Percentiles rank a stretch among this genome's conserved stretches.
Evolutionary conservation across 1,140 invertebrate species (phyloP).

Genomic region (Caenorhabditis remanei): DNA sequence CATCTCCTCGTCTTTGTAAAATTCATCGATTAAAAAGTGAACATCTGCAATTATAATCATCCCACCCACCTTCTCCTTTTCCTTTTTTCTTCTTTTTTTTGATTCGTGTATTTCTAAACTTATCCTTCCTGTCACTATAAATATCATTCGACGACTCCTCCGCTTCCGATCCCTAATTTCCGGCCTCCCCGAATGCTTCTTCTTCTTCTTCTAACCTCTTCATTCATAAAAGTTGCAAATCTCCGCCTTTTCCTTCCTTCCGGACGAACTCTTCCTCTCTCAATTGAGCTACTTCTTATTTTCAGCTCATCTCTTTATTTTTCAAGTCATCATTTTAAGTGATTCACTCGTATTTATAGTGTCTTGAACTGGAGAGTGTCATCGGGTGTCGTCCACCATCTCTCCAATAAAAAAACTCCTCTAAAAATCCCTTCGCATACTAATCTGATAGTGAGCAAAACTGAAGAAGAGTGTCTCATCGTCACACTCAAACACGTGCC

Average conservation of each 20-base stretch:
- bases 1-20: no score
- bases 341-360: slow-evolving; percentile 46
- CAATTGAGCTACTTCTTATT: not conserved
- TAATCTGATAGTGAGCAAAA: slow-evolving; percentile 41
- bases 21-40: not conserved
- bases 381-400: not conserved
- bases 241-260: not conserved
- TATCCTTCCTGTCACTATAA: slow-evolving; percentile 36
- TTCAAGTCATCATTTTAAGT: not conserved
- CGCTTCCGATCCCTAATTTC: slow-evolving; percentile 52
- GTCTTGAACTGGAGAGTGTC: not conserved
- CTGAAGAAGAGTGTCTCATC: slow-evolving; percentile 3
- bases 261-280: slow-evolving; percentile 10
- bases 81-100: not conserved
- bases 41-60: not conserved
- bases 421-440: slow-evolving; percentile 46
- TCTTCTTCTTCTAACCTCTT: not conserved
- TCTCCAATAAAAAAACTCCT: not conserved
- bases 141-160: slow-evolving; percentile 28
- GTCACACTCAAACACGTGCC: slow-evolving; percentile 30
- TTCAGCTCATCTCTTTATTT: not conserved
- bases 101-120: slow-evolving; percentile 24
- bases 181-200: not conserved
- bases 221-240: slow-evolving; percentile 30
- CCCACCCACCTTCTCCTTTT: not conserved